Conservation (phyloP, 2,888 invertebrate genomes). For the Perizoma affinitatum region DNA sequence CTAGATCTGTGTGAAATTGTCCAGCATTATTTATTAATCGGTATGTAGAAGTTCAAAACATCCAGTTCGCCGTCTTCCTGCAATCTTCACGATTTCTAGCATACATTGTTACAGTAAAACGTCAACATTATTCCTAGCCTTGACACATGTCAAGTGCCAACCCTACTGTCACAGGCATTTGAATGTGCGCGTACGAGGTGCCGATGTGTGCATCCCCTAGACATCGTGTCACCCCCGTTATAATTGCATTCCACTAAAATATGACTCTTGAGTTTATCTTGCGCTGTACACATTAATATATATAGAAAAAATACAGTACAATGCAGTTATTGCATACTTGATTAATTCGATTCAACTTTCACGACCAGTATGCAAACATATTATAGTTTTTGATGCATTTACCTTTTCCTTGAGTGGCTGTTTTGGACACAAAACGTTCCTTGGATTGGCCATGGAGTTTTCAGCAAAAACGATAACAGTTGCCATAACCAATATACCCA, state of each 20-base stretch:
- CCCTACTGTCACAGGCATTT: slow-evolving; percentile 62
- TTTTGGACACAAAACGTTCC: too few species aligned
- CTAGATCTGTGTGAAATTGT: too few species aligned
- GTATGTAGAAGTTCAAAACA: too few species aligned
- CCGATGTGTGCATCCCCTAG: slow-evolving; percentile 58
- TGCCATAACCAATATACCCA: too few species aligned
- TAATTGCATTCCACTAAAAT: slow-evolving; percentile 83
- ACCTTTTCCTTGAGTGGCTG: background rate
- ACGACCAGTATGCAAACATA: too few species aligned
- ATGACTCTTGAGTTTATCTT: slow-evolving; percentile 71
- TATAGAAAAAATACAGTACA: slow-evolving; percentile 4
- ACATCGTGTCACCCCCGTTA: slow-evolving; percentile 67
- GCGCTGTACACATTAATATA: slow-evolving; percentile 40
- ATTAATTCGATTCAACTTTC: too few species aligned
- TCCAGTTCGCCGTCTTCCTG: too few species aligned
- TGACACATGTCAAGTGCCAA: slow-evolving; percentile 40
- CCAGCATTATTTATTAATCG: too few species aligned
- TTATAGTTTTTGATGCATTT: background rate
- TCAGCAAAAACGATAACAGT: too few species aligned
- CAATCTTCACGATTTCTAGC: too few species aligned
- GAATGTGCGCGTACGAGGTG: slow-evolving; percentile 59
- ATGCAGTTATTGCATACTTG: background rate
- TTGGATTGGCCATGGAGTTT: too few species aligned
- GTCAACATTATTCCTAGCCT: slow-evolving; percentile 7
- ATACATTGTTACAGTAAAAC: background rate